Base-by-base conservation (phyloP, 1,140 invertebrate species). In the Drosophila miranda region DNA sequence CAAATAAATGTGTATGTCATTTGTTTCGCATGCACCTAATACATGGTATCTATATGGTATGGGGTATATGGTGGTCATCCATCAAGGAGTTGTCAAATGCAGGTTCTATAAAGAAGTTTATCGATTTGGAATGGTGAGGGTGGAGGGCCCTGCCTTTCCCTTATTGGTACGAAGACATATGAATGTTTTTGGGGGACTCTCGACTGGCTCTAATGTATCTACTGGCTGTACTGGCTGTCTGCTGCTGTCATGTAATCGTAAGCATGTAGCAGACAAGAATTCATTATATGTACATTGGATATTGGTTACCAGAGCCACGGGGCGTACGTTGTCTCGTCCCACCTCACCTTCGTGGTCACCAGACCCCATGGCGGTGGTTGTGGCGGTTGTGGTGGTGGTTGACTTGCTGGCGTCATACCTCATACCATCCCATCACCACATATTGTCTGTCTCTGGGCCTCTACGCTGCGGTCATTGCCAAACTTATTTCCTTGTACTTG, bases 401-500 rank as follows among this genome's bases (percentile, higher is more conserved):
- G 52, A n/a, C 30, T 59, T 44, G 30, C 56, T 75, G 77, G 78
- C 78, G 79, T 82, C 79, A 64, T 56, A 55, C 56, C 46, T 55
- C 34, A 26, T 49, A 38, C 19, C 41, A n/a, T 26, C 21, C 14
- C 14, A 26, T 26, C 7, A 38, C 14, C 64, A 19, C 19, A 19
- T 38, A 38, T 34, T 28, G 16, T 42, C 9, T 11, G 45, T 19
- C 23, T 41, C 26, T 55, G 52, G 1, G 46, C 57, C 44, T 45
- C 49, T 61, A 48, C 64, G 23, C 23, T 66, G 55, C 63, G 77
- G 73, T 81, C 81, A 86, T 80, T 86, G 81, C 81, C 77, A 75
- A 86, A 81, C 73, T 64, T 86, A 63, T 86, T 80, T 86, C 81
- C 81, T 81, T 78, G 73, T 80, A 75, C 81, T 84, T 84, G 73